Evolutionary conservation across 2,797 vertebrate species (phyloP).

Genomic region (Anabacerthia variegaticeps): DNA sequence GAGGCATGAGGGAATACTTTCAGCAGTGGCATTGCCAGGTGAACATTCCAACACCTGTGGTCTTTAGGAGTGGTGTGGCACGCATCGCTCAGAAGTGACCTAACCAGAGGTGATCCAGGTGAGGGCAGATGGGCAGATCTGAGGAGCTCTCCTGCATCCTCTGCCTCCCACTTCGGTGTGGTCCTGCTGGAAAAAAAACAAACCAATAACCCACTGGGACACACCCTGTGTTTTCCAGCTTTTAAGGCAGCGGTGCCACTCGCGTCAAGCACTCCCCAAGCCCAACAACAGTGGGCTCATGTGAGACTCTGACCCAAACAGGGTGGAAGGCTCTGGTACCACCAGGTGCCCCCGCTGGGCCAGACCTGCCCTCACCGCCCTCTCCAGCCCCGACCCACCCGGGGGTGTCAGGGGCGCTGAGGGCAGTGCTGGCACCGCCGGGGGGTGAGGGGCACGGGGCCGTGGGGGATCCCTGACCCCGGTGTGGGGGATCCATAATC

Average conservation of each 20-base stretch:
- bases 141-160: neutral
- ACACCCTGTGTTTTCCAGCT: neutral
- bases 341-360: too few species aligned
- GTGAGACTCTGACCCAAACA: neutral
- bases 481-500: too few species aligned
- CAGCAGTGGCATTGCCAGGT: neutral
- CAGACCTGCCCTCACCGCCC: neutral
- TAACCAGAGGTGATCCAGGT: fast-evolving
- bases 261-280: neutral
- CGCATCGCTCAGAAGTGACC: neutral
- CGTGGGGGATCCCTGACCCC: too few species aligned
- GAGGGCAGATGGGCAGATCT: fast-evolving
- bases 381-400: neutral
- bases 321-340: fast-evolving
- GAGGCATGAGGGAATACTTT: neutral
- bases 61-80: too few species aligned
- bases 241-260: neutral
- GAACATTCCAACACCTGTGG: fast-evolving
- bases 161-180: fast-evolving
- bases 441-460: fast-evolving
- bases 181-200: fast-evolving
- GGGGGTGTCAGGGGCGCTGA: too few species aligned
- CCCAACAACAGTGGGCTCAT: neutral
- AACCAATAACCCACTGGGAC: neutral
- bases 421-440: neutral